phyloP scores from a whole-genome alignment of 2,113 vertebrate species.

The Rissa tridactyla region DNA sequence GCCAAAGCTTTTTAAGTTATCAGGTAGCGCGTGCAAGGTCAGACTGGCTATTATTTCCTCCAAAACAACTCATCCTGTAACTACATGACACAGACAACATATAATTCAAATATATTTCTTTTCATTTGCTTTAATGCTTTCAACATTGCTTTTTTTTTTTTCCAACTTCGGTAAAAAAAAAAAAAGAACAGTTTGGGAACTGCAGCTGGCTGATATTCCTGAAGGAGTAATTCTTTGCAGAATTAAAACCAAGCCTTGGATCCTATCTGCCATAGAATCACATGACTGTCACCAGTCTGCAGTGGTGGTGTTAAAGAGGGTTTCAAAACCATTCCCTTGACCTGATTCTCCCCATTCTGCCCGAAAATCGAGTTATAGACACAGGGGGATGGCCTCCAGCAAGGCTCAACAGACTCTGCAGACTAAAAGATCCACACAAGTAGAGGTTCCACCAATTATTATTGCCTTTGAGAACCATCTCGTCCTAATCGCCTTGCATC shows the following conservation, averaged over 20 bases:
- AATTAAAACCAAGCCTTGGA: not conserved
- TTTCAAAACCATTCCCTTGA: not conserved
- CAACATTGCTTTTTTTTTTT: not conserved
- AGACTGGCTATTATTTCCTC: not conserved
- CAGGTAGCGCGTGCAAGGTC: not conserved
- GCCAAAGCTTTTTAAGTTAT: not conserved
- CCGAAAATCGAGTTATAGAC: not conserved
- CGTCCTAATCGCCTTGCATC: not conserved
- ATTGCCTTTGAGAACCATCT: not conserved
- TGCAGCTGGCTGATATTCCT: not conserved
- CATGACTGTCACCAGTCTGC: not conserved
- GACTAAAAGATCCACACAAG: not conserved
- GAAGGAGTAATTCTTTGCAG: not conserved
- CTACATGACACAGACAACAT: not conserved
- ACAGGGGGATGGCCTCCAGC: fast-evolving
- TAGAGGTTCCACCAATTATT: not conserved
- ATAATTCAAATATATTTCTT: not conserved
- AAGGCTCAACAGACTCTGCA: fast-evolving
- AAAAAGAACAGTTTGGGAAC: not conserved
- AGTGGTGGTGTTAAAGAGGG: not conserved
- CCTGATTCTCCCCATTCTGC: not conserved
- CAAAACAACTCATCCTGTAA: not conserved
- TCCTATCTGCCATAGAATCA: fast-evolving
- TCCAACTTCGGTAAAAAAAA: not conserved
- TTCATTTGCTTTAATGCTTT: not conserved